Evolutionary conservation across 2,888 invertebrate species (phyloP).

Genomic region (Drosophila eohydei): DNA sequence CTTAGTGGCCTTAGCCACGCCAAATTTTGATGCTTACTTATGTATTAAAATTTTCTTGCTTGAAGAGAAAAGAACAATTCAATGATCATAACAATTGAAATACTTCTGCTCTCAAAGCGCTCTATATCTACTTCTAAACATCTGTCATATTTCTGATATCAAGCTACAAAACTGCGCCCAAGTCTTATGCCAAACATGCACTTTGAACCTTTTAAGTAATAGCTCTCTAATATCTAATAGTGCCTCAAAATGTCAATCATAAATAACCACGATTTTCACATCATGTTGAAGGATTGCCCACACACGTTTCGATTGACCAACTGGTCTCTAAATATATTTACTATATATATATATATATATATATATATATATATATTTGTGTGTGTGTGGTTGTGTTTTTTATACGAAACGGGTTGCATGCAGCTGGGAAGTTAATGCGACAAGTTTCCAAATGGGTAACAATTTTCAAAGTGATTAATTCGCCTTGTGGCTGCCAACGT

Average conservation of each 20-base stretch:
- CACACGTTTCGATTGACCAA: slow-evolving; percentile 61
- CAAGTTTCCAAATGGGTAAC: slow-evolving; percentile 79
- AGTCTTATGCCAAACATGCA: neutral
- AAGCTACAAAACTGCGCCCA: neutral
- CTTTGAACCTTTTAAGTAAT: neutral
- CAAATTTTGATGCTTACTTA: too few species aligned
- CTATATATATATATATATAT: slow-evolving; percentile 1
- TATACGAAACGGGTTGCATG: slow-evolving; percentile 51
- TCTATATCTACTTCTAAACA: neutral
- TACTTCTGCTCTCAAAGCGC: neutral
- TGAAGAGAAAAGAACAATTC: neutral
- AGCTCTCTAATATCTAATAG: slow-evolving; percentile 29
- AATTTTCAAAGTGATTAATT: slow-evolving; percentile 82
- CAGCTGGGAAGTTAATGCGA: slow-evolving; percentile 74
- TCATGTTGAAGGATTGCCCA: slow-evolving; percentile 75
- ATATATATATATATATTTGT: neutral
- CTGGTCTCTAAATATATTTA: slow-evolving; percentile 33
- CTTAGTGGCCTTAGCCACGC: neutral
- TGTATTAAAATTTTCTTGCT: neutral
- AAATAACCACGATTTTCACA: slow-evolving; percentile 67
- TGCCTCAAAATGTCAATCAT: slow-evolving; percentile 68
- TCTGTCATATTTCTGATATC: neutral
- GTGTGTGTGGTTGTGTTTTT: neutral
- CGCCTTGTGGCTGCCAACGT: slow-evolving; percentile 77
- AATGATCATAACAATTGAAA: neutral